Evolutionary conservation across 2,797 vertebrate genomes (phyloP).

Genomic region (Lateolabrax maculatus): DNA sequence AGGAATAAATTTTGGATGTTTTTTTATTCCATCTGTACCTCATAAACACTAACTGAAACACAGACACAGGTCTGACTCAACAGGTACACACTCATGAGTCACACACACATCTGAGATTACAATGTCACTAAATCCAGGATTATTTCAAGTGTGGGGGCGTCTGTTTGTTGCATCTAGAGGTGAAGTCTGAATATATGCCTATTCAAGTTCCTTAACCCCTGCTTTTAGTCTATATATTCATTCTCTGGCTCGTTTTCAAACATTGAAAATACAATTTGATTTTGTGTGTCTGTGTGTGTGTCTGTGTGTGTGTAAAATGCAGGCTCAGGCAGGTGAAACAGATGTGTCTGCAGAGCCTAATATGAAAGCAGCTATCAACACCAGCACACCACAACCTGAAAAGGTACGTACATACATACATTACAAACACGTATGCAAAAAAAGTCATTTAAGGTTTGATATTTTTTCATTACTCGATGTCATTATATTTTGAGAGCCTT

Average conservation of each 20-base stretch:
- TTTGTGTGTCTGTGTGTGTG: conserved; percentile 24
- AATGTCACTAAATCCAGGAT: conserved; percentile 20
- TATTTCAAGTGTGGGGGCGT: conserved; percentile 25
- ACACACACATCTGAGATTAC: conserved; percentile 8
- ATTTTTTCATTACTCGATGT: neutral
- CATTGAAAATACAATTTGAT: neutral
- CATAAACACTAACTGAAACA: neutral
- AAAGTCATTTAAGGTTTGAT: neutral
- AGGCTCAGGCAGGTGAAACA: conserved; percentile 77
- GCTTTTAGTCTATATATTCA: neutral
- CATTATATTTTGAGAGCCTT: neutral
- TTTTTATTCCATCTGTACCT: neutral
- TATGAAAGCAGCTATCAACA: conserved; percentile 44
- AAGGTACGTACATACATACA: conserved; percentile 71
- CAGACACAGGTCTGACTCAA: neutral
- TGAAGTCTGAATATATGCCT: neutral
- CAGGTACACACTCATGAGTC: neutral
- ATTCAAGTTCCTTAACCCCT: neutral
- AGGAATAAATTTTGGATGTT: neutral
- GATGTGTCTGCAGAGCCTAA: conserved; percentile 63
- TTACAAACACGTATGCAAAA: neutral
- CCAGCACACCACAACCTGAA: conserved; percentile 63
- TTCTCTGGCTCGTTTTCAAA: neutral
- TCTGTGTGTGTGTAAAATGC: conserved; percentile 27
- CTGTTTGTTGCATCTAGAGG: neutral